Evolutionary conservation across 2,888 invertebrate species (phyloP).

Genomic region (Sinelater perroti): DNA sequence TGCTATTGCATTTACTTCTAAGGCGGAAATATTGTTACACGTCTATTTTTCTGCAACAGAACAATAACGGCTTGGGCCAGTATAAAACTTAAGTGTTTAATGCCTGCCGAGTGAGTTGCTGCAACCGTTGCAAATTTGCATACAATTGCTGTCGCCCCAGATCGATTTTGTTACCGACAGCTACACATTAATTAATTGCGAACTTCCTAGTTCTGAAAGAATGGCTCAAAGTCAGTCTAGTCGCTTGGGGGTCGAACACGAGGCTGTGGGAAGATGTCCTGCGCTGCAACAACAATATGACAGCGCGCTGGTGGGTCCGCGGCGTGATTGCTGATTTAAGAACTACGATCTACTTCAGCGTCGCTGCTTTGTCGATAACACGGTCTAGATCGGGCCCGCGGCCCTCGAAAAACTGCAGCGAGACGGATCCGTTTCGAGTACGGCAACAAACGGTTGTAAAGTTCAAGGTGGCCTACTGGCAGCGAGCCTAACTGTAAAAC

Average conservation of each 20-base stretch:
- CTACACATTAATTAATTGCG: constrained; percentile 31
- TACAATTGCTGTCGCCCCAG: neutral
- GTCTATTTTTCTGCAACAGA: too few species aligned
- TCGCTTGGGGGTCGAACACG: constrained; percentile 43
- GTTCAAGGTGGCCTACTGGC: constrained; percentile 27
- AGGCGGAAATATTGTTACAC: too few species aligned
- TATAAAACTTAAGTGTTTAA: too few species aligned
- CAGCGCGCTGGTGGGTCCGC: constrained; percentile 46
- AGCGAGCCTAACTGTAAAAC: constrained; percentile 18
- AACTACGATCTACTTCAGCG: constrained; percentile 36
- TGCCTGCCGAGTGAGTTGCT: too few species aligned
- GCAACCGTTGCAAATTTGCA: too few species aligned
- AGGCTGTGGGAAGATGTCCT: constrained; percentile 46
- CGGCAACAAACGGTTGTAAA: constrained; percentile 5
- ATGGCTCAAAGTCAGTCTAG: constrained; percentile 30
- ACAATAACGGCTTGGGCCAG: too few species aligned
- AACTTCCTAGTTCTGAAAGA: constrained; percentile 31
- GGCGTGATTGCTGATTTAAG: constrained; percentile 37
- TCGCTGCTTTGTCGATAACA: constrained; percentile 28
- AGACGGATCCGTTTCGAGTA: neutral
- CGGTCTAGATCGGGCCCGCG: constrained; percentile 23
- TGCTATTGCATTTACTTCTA: too few species aligned
- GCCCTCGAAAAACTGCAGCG: too few species aligned
- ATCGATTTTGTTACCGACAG: neutral
- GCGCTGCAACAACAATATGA: constrained; percentile 44